Evolutionary conservation across 1,140 invertebrate species (phyloP).

Genomic region (Drosophila carrolli): DNA sequence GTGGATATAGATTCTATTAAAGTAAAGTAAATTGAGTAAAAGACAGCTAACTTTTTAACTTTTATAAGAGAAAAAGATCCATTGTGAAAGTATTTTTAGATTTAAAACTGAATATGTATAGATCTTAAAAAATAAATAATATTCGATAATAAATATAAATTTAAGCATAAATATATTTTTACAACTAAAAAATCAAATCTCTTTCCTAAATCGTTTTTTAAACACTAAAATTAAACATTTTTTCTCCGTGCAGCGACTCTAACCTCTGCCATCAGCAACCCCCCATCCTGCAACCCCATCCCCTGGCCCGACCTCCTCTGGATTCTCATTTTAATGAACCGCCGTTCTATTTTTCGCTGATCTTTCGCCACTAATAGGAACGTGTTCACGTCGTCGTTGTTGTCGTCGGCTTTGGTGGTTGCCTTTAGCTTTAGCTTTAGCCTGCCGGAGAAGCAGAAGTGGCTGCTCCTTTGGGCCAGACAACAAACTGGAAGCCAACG

Average conservation of each 20-base stretch:
- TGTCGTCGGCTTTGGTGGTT: slow-evolving; percentile 29
- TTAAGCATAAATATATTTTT: too few species aligned
- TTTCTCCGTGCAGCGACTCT: slow-evolving; percentile 7
- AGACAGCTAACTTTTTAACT: too few species aligned
- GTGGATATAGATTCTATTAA: too few species aligned
- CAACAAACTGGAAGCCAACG: slow-evolving; percentile 69
- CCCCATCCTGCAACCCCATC: slow-evolving; percentile 20
- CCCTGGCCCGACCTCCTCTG: slow-evolving; percentile 41
- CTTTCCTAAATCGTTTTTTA: too few species aligned
- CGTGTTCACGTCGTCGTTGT: slow-evolving; percentile 76
- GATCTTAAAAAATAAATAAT: too few species aligned
- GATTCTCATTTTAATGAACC: slow-evolving; percentile 84
- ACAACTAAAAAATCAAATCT: too few species aligned
- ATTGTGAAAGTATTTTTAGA: too few species aligned
- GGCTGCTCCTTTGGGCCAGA: slow-evolving; percentile 45
- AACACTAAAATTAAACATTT: neutral
- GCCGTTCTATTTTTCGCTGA: slow-evolving; percentile 84
- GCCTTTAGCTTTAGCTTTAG: slow-evolving; percentile 22
- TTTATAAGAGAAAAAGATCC: too few species aligned
- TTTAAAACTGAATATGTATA: too few species aligned
- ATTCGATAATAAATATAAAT: too few species aligned
- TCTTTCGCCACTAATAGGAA: slow-evolving; percentile 84
- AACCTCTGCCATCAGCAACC: slow-evolving; percentile 40
- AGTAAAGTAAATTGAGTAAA: too few species aligned
- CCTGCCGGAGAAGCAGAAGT: slow-evolving; percentile 3